Percentiles rank a stretch among this genome's conserved stretches.
phyloP scores from a whole-genome alignment of 2,797 vertebrate genomes.

The Meda fulgida region DNA sequence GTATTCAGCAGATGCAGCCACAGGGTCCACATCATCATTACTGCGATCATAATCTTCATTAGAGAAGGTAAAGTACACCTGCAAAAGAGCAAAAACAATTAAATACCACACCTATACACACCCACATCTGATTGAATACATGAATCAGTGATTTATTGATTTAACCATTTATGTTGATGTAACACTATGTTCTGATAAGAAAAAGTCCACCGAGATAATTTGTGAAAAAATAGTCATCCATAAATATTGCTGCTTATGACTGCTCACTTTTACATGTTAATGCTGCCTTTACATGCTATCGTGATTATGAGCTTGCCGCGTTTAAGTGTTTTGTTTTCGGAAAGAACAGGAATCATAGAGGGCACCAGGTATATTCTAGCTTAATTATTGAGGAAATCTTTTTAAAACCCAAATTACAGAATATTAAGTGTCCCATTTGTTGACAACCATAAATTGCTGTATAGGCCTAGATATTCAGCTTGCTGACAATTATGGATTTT shows the following conservation, averaged over 20 bases:
- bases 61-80: slow-evolving; percentile 90
- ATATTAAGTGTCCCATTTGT: neutral
- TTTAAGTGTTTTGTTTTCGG: neutral
- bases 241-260: neutral
- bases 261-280: neutral
- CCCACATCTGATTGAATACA: neutral
- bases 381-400: neutral
- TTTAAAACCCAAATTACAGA: neutral
- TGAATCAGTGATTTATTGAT: neutral
- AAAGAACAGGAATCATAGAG: neutral
- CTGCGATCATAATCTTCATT: slow-evolving; percentile 88
- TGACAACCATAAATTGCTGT: neutral
- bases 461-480: neutral
- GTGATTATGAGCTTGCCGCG: neutral
- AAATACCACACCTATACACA: neutral
- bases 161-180: neutral
- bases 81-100: slow-evolving; percentile 34
- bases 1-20: slow-evolving; percentile 89
- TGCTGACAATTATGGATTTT: neutral
- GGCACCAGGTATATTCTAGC: neutral
- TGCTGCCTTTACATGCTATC: neutral
- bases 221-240: neutral
- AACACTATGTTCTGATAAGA: neutral
- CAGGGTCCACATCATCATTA: slow-evolving; percentile 90
- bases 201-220: neutral